Evolutionary conservation across 2,888 invertebrate genomes (phyloP).

Genomic region (Drepanosiphum platanoidis): DNA sequence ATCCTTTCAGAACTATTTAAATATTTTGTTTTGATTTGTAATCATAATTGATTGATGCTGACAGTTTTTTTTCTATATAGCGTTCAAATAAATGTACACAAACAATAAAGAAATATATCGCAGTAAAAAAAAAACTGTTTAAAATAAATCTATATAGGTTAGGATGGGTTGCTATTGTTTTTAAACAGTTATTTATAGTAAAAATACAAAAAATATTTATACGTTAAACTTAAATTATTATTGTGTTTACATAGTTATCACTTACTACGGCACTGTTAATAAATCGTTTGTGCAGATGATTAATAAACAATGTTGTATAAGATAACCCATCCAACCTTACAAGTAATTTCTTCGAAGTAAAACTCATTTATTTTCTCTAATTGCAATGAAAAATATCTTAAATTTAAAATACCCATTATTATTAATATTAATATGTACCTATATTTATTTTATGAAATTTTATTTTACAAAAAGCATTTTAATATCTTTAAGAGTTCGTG

Average conservation of each 20-base stretch:
- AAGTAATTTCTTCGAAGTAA: constrained; percentile 19
- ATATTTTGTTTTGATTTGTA: not conserved
- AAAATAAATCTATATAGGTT: no score
- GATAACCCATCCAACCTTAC: constrained; percentile 46
- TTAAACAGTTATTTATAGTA: not conserved
- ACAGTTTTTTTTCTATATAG: not conserved
- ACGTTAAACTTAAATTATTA: not conserved
- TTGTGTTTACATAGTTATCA: constrained; percentile 28
- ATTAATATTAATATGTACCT: not conserved
- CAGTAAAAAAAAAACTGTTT: not conserved
- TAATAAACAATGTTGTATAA: constrained; percentile 26
- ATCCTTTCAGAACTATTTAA: not conserved
- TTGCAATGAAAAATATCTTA: not conserved
- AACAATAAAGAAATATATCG: not conserved
- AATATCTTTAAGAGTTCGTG: no score
- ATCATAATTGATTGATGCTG: not conserved
- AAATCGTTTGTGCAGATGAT: constrained; percentile 27
- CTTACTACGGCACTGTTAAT: not conserved
- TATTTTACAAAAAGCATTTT: no score
- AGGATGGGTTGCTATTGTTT: not conserved
- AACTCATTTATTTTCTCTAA: not conserved
- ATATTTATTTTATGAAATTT: not conserved
- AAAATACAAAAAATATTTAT: not conserved
- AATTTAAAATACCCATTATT: not conserved
- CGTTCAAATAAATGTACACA: not conserved